A percentile compares a stretch with the other conserved stretches of the same genome.
phyloP scores from a whole-genome alignment of 2,113 vertebrate genomes.

The Cebidichthys violaceus region DNA sequence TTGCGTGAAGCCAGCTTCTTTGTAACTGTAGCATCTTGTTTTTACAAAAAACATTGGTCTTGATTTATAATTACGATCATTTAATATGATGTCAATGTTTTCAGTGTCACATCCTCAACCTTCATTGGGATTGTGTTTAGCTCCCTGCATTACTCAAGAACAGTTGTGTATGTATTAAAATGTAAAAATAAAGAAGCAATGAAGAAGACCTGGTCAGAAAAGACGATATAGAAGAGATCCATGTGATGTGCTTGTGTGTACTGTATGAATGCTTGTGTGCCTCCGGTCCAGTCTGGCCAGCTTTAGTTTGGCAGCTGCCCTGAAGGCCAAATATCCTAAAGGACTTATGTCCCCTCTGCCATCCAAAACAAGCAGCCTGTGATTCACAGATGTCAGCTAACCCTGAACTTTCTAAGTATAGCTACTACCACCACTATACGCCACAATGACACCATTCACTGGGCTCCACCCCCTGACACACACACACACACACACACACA shows the following conservation, averaged over 20 bases:
- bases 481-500: neutral
- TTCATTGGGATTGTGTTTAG: neutral
- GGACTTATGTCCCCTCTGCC: constrained; percentile 74
- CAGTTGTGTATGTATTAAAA: neutral
- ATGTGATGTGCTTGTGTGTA: constrained; percentile 18
- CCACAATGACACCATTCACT: constrained; percentile 31
- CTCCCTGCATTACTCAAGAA: neutral
- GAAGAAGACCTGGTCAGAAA: neutral
- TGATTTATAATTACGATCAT: neutral
- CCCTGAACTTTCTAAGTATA: constrained; percentile 79
- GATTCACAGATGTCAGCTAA: constrained; percentile 72
- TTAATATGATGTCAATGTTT: neutral
- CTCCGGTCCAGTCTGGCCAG: constrained; percentile 37
- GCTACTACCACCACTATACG: constrained; percentile 48
- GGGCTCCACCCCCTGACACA: constrained; percentile 18
- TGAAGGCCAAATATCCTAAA: constrained; percentile 80
- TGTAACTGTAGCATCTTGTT: neutral
- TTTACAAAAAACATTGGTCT: neutral
- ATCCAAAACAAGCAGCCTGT: constrained; percentile 78
- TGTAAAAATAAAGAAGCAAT: neutral
- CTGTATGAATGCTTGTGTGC: constrained; percentile 2
- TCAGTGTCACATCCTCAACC: neutral
- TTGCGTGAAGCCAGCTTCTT: neutral
- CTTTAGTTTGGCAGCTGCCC: constrained; percentile 78
- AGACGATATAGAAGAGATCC: neutral